Percentiles rank a stretch among this genome's conserved stretches.
phyloP scores from a whole-genome alignment of 2,888 invertebrate species.

The Sepiola atlantica region DNA sequence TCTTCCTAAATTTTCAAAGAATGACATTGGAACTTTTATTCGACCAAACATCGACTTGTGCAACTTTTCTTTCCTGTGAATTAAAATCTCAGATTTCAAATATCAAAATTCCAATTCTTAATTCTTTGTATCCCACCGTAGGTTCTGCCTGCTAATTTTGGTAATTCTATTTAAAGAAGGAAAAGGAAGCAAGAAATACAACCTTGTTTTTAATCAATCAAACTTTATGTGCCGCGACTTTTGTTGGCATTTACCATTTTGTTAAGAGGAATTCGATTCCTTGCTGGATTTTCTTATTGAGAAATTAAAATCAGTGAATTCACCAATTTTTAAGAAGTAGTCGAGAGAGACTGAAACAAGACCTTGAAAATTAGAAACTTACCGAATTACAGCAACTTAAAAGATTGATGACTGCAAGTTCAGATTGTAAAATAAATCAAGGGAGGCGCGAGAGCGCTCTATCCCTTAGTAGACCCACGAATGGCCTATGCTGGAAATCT shows the following conservation, averaged over 20 bases:
- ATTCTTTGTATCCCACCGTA: background rate
- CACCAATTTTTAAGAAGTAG: background rate
- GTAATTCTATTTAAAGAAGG: background rate
- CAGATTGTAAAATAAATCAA: too few relatives aligned
- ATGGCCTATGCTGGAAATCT: too few relatives aligned
- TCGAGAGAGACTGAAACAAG: background rate
- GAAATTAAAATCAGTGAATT: background rate
- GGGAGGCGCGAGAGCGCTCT: too few relatives aligned
- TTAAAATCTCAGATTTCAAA: background rate
- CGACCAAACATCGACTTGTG: constrained; percentile 1
- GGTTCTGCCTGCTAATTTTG: background rate
- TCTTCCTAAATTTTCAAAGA: background rate
- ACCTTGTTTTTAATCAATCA: background rate
- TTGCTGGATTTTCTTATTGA: background rate
- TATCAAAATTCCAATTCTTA: background rate
- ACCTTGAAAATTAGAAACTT: background rate
- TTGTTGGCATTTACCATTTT: background rate
- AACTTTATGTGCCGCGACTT: background rate
- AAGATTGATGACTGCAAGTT: background rate
- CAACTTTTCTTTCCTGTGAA: background rate
- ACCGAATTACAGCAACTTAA: background rate
- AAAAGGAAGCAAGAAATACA: background rate
- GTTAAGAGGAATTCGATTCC: background rate
- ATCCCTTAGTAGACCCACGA: too few relatives aligned
- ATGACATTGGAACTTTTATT: background rate